Conservation (phyloP, 2,113 vertebrate genomes). For the Dromas ardeola region DNA sequence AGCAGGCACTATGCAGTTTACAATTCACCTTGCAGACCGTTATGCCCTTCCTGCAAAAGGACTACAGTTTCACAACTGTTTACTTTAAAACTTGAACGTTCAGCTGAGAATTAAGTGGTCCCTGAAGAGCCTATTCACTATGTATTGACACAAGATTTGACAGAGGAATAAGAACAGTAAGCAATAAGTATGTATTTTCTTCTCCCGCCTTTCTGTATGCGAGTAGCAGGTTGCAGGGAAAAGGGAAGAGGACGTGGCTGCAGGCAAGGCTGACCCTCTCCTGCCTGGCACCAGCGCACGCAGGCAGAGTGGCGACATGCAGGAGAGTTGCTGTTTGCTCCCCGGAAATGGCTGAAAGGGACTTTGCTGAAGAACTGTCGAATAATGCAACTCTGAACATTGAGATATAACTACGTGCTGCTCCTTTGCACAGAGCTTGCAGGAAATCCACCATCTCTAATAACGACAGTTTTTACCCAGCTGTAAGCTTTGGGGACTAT, state of each 20-base stretch:
- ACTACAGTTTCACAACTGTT: background rate
- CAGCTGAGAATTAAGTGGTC: background rate
- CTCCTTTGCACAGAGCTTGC: background rate
- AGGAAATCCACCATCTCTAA: background rate
- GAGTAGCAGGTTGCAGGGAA: background rate
- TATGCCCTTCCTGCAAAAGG: background rate
- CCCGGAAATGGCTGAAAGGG: background rate
- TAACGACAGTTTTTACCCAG: background rate
- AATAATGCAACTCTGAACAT: background rate
- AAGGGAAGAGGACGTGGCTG: background rate
- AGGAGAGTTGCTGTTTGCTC: background rate
- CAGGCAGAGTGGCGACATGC: fast-evolving
- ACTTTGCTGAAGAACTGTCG: background rate
- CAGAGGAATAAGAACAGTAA: background rate
- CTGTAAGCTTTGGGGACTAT: background rate
- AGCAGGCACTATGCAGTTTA: background rate
- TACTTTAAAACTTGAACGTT: background rate
- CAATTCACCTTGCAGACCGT: background rate
- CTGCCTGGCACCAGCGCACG: fast-evolving
- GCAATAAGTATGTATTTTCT: background rate
- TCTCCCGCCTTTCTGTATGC: fast-evolving
- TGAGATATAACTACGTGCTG: background rate
- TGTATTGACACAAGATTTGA: background rate
- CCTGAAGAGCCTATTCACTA: background rate
- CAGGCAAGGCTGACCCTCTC: background rate